Evolutionary conservation across 2,888 invertebrate genomes (phyloP).

Genomic region (Tryphoninae sp.): DNA sequence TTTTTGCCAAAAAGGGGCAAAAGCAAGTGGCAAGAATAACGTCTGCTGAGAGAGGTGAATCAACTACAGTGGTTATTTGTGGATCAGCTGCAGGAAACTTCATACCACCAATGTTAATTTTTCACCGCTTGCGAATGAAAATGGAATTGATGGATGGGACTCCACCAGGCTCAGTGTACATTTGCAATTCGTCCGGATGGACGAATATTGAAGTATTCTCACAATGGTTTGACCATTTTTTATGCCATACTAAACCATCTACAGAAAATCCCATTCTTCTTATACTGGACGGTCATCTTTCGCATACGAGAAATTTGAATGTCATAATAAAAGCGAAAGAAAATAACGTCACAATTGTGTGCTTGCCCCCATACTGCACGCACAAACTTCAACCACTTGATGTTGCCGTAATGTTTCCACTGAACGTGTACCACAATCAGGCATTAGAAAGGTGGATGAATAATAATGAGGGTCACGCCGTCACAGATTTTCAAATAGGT

Average conservation of each 20-base stretch:
- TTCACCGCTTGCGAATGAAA: neutral
- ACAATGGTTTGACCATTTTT: neutral
- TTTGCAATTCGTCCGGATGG: neutral
- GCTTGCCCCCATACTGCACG: conserved; percentile 29
- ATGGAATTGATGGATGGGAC: neutral
- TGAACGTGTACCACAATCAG: too few species aligned
- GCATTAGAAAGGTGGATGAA: too few species aligned
- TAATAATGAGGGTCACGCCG: too few species aligned
- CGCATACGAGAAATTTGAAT: conserved; percentile 15
- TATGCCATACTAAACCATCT: neutral
- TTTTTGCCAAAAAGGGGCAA: neutral
- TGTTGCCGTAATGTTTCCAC: conserved; percentile 10
- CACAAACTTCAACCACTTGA: conserved; percentile 32
- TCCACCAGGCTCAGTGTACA: neutral
- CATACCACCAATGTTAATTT: neutral
- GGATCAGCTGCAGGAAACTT: neutral
- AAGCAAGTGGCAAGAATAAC: neutral
- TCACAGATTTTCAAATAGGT: too few species aligned
- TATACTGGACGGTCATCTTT: neutral
- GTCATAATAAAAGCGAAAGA: neutral
- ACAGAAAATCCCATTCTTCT: neutral
- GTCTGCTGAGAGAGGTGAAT: neutral
- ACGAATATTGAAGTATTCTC: neutral
- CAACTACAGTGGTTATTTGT: neutral
- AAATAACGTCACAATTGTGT: neutral